Conservation (phyloP, 92 coral and sea anemone species). For the Parazoanthus darwini region DNA sequence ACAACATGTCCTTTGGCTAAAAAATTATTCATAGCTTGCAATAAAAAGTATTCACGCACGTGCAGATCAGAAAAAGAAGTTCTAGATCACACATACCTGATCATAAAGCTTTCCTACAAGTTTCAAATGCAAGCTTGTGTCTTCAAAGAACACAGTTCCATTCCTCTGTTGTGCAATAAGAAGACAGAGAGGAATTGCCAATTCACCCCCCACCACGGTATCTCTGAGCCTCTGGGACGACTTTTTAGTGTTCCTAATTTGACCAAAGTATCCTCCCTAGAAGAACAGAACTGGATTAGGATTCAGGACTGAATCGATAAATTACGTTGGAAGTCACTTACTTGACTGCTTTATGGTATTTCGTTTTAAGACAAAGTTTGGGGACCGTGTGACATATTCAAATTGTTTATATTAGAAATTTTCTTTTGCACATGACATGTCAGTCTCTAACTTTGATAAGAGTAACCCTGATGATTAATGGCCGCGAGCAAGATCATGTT, state of each 20-base stretch:
- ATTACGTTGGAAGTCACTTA: no score
- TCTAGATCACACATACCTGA: constrained; percentile 65
- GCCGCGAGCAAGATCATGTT: no score
- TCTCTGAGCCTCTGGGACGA: constrained; percentile 96
- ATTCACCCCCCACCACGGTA: constrained; percentile 84
- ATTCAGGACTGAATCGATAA: not conserved
- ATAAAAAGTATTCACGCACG: not conserved
- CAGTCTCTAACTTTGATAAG: no score
- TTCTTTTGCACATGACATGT: no score
- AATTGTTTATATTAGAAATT: no score
- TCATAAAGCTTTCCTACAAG: constrained; percentile 97
- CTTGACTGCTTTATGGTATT: no score
- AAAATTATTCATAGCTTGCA: not conserved
- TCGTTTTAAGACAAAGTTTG: no score
- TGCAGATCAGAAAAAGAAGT: not conserved
- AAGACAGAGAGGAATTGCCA: constrained; percentile 91
- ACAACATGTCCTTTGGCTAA: no score
- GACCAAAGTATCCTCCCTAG: constrained; percentile 98
- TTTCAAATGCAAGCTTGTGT: constrained; percentile 81
- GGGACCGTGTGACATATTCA: no score
- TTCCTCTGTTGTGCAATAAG: constrained; percentile 97
- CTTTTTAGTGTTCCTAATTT: constrained; percentile 94
- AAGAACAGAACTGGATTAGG: not conserved
- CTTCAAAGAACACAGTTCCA: constrained; percentile 92
- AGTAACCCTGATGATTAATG: no score